Evolutionary conservation across 2,113 vertebrate genomes (phyloP), one percentile per base, ranked within the genome.

Genomic region (Halcyon malimbica): DNA sequence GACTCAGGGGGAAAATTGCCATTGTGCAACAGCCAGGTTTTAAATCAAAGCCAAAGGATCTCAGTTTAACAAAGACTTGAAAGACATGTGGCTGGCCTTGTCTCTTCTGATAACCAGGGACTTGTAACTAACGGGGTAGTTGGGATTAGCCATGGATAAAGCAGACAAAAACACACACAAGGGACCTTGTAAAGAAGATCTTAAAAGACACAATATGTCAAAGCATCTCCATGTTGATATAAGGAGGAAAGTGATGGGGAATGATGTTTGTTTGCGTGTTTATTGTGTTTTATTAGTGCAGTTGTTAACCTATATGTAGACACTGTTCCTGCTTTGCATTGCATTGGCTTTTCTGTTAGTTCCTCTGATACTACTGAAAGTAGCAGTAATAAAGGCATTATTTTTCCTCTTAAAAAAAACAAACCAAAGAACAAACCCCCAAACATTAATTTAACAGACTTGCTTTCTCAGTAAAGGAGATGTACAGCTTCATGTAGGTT

Each of bases 1-100:
- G 50, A 44, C 82, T 94, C 81, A 69, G 69, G 83, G 60, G 89
- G 53, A 91, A 90, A 93, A 93, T 33, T 91, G 82, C 87, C 67
- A 24, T 23, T 89, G 56, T 68, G 51, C 92, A 59, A 83, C 56
- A 93, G 57, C 7, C 82, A 87, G 70, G 67, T 87, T 92, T 89
- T 81, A 92, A 96, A 88, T 74, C 67, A 87, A 85, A 93, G 70
- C 29, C 73, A 87, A 53, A 64, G n/a, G 31, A 94, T 65, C 62
- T 90, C 50, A 70, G 9, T 33, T 91, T 88, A 79, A 86, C 60
- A 88, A 86, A 95, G 28, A 50, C 29, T 81, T 85, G 35, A 89
- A 65, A 74, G 62, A 89, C 67, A 77, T 65, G 84, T 60, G 64
- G 39, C 31, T 65, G 62, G 57, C 57, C 62, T 83, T 82, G 92